Conservation (phyloP, 2,113 vertebrate species). For the Noctilio leporinus region DNA sequence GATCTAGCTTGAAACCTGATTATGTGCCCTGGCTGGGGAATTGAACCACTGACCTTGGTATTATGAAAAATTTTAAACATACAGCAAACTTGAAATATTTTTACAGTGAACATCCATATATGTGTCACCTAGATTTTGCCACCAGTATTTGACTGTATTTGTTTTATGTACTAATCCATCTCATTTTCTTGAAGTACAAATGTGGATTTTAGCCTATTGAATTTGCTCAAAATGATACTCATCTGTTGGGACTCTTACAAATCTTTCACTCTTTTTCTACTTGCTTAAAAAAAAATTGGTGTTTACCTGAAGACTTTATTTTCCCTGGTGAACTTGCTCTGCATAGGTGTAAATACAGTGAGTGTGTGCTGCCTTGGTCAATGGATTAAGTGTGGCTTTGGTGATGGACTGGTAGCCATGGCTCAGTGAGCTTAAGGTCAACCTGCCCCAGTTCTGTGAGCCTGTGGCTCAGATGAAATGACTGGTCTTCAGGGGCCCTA, state of each 20-base stretch:
- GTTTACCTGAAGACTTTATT: not conserved
- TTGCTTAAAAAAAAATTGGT: not conserved
- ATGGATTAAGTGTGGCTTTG: not conserved
- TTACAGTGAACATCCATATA: not conserved
- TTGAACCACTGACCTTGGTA: too few relatives aligned
- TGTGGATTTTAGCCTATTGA: not conserved
- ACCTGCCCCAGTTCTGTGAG: not conserved
- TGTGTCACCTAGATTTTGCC: not conserved
- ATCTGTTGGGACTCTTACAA: not conserved
- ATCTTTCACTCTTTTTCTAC: not conserved
- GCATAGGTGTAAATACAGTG: not conserved
- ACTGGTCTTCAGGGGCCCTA: not conserved
- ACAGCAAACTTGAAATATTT: not conserved
- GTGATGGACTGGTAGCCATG: not conserved
- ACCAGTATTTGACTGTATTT: not conserved
- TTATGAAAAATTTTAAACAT: not conserved
- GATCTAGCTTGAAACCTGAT: too few relatives aligned
- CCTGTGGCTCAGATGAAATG: not conserved
- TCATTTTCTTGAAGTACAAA: not conserved
- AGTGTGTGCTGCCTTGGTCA: not conserved
- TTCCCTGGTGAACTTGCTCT: not conserved
- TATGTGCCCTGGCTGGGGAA: too few relatives aligned
- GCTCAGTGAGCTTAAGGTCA: not conserved
- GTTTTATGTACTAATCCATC: not conserved
- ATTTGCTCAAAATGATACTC: not conserved